Conservation (phyloP, 2,113 vertebrate species). For the Apus apus region DNA sequence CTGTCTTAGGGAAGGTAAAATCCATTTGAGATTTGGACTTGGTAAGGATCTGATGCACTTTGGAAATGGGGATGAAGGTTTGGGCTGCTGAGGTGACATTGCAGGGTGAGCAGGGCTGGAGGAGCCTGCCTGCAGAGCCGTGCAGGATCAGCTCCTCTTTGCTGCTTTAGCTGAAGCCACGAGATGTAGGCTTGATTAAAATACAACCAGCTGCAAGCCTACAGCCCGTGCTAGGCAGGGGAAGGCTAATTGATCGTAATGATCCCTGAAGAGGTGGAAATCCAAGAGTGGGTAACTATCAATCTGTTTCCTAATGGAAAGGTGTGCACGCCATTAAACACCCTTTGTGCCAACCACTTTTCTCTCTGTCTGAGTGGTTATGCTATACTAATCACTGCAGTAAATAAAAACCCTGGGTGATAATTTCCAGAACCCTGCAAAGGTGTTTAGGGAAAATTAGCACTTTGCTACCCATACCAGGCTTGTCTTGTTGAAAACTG, state of each 20-base stretch:
- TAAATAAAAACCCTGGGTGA: background rate
- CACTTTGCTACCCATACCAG: background rate
- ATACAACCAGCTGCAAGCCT: background rate
- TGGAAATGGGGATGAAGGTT: fast-evolving
- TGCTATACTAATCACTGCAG: background rate
- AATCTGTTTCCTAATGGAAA: background rate
- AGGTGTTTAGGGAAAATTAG: background rate
- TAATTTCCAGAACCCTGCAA: background rate
- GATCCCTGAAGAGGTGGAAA: background rate
- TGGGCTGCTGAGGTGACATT: background rate
- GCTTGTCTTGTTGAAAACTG: background rate
- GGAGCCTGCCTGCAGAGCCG: no score
- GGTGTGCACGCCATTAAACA: background rate
- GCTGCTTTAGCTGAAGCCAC: background rate
- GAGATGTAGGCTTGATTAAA: background rate
- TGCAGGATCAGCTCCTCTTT: background rate
- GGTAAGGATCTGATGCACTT: background rate
- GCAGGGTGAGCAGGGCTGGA: background rate
- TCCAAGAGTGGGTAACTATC: background rate
- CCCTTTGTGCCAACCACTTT: background rate
- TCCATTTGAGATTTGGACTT: background rate
- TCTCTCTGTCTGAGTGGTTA: background rate
- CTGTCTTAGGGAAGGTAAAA: background rate
- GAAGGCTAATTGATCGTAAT: background rate
- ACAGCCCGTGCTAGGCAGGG: fast-evolving